Conservation (phyloP, 2,113 vertebrate species). For the Cyanoderma ruficeps region DNA sequence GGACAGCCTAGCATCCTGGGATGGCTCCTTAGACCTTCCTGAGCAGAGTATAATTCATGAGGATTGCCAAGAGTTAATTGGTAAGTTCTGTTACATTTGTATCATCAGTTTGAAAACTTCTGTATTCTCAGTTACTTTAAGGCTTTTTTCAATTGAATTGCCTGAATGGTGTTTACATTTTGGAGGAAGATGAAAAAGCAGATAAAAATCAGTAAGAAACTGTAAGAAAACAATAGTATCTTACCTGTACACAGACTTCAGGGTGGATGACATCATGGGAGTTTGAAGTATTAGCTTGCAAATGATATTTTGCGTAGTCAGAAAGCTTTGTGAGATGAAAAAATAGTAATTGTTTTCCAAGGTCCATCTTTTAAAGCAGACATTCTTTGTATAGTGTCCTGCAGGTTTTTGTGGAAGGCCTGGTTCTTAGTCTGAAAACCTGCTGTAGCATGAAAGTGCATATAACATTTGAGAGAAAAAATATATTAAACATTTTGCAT, state of each 20-base stretch:
- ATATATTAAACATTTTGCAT: neutral
- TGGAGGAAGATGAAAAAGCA: neutral
- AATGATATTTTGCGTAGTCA: neutral
- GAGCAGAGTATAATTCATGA: conserved; percentile 90
- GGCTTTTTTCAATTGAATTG: neutral
- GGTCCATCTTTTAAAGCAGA: neutral
- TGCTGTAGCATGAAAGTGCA: neutral
- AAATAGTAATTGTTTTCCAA: neutral
- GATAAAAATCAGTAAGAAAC: neutral
- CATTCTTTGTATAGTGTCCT: neutral
- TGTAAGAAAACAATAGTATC: neutral
- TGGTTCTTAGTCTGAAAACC: neutral
- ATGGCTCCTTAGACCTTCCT: conserved; percentile 89
- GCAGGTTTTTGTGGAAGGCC: neutral
- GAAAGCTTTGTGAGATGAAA: neutral
- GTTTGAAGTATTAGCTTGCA: neutral
- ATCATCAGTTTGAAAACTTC: neutral
- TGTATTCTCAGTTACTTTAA: neutral
- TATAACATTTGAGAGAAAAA: neutral
- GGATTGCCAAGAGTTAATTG: conserved; percentile 88
- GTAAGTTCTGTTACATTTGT: conserved; percentile 75
- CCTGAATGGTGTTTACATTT: neutral
- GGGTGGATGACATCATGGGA: neutral
- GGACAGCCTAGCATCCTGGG: conserved; percentile 95
- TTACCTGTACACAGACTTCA: neutral